Base-by-base conservation (phyloP, 2,797 vertebrate genomes). In the Graptemys geographica region DNA sequence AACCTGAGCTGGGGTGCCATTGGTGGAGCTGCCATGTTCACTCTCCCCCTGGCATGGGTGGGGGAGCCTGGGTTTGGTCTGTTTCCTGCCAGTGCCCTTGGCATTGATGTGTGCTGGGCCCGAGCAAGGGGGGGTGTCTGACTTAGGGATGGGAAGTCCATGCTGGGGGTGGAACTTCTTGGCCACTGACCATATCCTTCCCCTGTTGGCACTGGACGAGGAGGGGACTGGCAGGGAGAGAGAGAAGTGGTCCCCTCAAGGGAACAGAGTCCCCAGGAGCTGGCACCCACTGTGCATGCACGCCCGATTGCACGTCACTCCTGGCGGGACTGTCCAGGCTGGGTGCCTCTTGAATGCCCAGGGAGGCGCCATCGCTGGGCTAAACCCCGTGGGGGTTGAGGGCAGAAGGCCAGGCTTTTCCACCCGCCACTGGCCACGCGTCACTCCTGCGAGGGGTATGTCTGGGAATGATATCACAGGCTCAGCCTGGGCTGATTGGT, bases 351-450 rank as follows among this genome's bases (percentile, higher is more conserved):
- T 7, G 7, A n/a, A 33, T 65, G 31, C 33, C 33, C 33, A 65
- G 33, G 33, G 81, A 89, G 81, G 90, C 88, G 62, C 76, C 88
- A 55, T 91, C 76, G 51, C 52, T 84, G 81, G 90, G 88, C 84
- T 88, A 62, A 81, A 85, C 31, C 59, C 44, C 82, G 52, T 94
- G 85, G 79, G 55, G 69, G 44, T 31, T 6, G 13, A 62, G 59
- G 31, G 13, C 28, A 11, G 5, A 16, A 8, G 59, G 59, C 59
- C 31, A 33, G 16, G 62, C 6, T 65, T 5, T n/a, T 33, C 33
- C 62, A n/a, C 62, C 59, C 4, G 6, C 25, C 11, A 3, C 56
- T 57, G 27, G 27, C 25, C 56, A 59, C 27, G 11, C 27, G 0
- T 19, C 62, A n/a, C 16, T 10, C 62, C 33, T 19, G 62, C 18